These are phyloP conservation scores for Amblyornis subalaris DNA, from an alignment of 2,113 vertebrate genomes.

Conservation along the genomic window DNA sequence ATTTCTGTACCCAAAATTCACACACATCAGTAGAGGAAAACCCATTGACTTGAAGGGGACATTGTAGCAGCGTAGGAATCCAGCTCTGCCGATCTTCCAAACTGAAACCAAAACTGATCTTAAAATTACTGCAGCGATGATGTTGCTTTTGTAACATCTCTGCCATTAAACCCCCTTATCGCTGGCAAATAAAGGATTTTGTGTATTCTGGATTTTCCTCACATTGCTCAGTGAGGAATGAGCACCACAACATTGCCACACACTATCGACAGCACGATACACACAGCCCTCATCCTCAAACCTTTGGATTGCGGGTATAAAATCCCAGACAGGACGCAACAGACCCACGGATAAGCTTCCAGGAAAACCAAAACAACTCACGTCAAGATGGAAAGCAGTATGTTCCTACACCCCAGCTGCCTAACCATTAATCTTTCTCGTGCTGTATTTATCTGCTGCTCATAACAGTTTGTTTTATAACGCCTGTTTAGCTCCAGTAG, in stretches of 20 bases:
- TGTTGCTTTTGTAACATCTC: background rate
- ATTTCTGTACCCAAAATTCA: background rate
- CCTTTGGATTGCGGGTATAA: accelerated
- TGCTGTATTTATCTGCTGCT: background rate
- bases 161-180: background rate
- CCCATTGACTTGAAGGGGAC: background rate
- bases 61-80: background rate
- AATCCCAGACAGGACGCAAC: background rate
- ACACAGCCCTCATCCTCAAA: background rate
- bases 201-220: background rate
- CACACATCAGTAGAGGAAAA: background rate
- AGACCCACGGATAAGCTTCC: background rate
- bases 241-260: background rate
- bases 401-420: background rate
- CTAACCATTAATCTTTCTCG: conserved; percentile 9
- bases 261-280: accelerated
- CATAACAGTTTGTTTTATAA: conserved; percentile 32
- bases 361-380: background rate
- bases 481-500: background rate
- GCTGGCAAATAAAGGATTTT: background rate
- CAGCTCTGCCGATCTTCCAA: background rate
- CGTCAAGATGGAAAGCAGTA: background rate
- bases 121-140: background rate
- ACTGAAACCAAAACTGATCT: conserved; percentile 27
- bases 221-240: background rate